These are phyloP conservation scores for Trachelipus rathkii DNA, from an alignment of 1,140 invertebrate species.

Conservation along the genomic window DNA sequence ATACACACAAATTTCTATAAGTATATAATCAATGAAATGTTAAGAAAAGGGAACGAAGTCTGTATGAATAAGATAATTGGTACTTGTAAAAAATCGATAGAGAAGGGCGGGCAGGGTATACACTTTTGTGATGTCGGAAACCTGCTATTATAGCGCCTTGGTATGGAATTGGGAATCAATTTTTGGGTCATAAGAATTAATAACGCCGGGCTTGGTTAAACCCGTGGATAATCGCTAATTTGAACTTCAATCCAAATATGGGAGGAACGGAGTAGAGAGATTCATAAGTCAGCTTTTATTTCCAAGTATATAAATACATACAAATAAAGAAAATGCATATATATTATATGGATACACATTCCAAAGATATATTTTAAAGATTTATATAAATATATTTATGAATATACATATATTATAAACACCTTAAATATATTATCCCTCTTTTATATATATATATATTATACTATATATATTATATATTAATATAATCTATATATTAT, in stretches of 20 bases:
- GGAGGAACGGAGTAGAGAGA: neutral
- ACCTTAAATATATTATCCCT: neutral
- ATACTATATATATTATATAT: neutral
- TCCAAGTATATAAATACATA: neutral
- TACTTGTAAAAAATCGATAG: neutral
- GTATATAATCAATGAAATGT: neutral
- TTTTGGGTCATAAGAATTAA: constrained; percentile 9
- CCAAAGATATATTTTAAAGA: neutral
- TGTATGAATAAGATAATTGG: constrained; percentile 2
- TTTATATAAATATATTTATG: neutral
- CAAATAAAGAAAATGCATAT: neutral
- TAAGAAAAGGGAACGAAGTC: constrained; percentile 1
- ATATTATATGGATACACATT: neutral
- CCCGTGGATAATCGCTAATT: neutral
- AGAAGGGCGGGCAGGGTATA: neutral
- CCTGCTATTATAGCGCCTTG: constrained; percentile 6
- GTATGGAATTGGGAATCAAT: constrained; percentile 8
- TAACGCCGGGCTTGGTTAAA: constrained; percentile 3
- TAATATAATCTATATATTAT: neutral
- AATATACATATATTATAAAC: neutral
- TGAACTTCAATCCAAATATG: neutral
- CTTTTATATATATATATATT: constrained; percentile 10
- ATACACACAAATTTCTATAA: no score
- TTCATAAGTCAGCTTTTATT: neutral
- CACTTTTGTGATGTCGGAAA: neutral